phyloP scores from a whole-genome alignment of 2,888 invertebrate species.

The Gymnoscelis rufifasciata region DNA sequence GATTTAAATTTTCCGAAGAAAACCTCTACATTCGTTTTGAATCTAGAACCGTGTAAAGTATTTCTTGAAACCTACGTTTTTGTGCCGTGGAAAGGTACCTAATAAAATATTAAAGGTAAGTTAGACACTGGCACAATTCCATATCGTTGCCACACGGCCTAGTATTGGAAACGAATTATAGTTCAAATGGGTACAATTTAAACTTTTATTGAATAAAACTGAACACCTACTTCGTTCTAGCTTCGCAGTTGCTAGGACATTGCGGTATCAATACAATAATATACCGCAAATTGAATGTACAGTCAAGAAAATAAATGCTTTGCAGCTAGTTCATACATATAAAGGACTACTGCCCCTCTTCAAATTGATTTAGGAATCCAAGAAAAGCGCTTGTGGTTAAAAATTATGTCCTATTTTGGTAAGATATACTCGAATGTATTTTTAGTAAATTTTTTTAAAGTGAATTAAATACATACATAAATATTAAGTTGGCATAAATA shows the following conservation, averaged over 20 bases:
- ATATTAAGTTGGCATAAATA: no score
- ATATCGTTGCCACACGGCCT: constrained; percentile 19
- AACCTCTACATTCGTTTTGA: background rate
- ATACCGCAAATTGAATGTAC: constrained; percentile 32
- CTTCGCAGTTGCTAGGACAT: no score
- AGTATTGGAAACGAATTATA: constrained; percentile 14
- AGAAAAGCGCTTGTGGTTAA: no score
- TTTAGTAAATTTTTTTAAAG: no score
- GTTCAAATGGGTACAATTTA: constrained; percentile 3
- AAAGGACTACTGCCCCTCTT: no score
- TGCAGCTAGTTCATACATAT: no score
- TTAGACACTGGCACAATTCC: constrained; percentile 48
- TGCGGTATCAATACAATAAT: constrained; percentile 35
- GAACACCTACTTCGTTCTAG: background rate
- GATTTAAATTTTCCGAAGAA: background rate
- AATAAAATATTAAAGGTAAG: constrained; percentile 57
- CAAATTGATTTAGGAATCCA: no score
- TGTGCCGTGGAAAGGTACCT: constrained; percentile 40
- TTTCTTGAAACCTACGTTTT: background rate
- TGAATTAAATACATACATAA: no score
- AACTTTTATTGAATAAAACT: background rate
- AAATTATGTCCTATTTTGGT: no score
- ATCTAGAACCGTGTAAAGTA: background rate
- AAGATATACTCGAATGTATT: no score
- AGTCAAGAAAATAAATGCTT: constrained; percentile 20